Percentiles rank a stretch among this genome's conserved stretches.
These are phyloP conservation scores for Pseudorasbora parva DNA, from an alignment of 2,113 vertebrate species.

Conservation along the genomic window DNA sequence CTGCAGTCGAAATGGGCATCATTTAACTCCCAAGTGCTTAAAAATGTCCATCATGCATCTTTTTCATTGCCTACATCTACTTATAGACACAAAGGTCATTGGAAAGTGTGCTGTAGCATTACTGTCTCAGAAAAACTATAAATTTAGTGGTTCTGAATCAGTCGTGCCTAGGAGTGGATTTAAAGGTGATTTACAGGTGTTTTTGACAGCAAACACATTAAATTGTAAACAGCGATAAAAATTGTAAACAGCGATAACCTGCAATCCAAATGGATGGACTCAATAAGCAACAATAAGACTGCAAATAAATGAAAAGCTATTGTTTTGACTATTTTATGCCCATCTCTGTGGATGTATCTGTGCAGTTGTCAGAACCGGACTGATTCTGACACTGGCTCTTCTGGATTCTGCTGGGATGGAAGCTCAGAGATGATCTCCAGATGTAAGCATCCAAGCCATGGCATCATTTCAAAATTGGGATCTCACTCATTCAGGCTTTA, in stretches of 20 bases:
- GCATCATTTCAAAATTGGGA: constrained; percentile 11
- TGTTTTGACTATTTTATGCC: neutral
- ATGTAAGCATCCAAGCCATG: constrained; percentile 20
- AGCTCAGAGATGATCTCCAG: constrained; percentile 12
- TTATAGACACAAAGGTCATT: too few species aligned
- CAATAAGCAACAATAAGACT: neutral
- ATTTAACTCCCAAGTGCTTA: neutral
- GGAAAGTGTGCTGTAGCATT: neutral
- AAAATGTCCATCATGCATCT: constrained; percentile 3
- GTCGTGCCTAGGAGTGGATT: neutral
- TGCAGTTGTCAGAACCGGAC: neutral
- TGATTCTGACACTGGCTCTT: neutral
- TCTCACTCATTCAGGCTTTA: neutral
- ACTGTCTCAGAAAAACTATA: neutral
- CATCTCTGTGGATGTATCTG: neutral
- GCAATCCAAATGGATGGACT: neutral
- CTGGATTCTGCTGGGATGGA: neutral
- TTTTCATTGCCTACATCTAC: neutral
- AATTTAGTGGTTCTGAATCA: neutral
- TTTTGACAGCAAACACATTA: too few species aligned
- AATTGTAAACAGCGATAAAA: too few species aligned
- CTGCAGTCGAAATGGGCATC: neutral
- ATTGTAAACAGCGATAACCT: neutral
- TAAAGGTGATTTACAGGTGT: too few species aligned
- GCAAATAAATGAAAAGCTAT: neutral